These are phyloP conservation scores for Andricus curvator DNA, from an alignment of 2,888 invertebrate genomes.

Conservation along the genomic window DNA sequence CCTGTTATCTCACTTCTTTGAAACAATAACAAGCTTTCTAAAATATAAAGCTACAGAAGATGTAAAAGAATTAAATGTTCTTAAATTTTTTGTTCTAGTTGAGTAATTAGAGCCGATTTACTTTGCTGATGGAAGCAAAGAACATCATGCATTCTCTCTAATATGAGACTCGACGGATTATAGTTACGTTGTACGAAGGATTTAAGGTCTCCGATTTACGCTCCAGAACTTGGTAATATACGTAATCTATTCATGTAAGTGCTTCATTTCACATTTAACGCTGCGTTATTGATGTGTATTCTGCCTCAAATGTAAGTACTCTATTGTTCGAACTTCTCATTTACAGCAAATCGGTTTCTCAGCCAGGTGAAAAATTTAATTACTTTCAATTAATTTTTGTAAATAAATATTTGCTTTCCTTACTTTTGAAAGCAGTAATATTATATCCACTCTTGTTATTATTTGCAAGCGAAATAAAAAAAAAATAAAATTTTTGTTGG, in stretches of 20 bases:
- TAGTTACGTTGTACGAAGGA: not conserved
- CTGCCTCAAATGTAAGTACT: not conserved
- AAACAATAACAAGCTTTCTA: not conserved
- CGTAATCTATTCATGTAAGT: not conserved
- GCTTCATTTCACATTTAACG: not conserved
- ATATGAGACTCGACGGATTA: not conserved
- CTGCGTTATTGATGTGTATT: not conserved
- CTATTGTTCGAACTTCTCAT: not conserved
- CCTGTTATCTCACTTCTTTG: too few species aligned
- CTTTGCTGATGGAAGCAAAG: not conserved
- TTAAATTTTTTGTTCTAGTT: not conserved
- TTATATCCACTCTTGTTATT: too few species aligned
- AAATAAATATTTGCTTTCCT: too few species aligned
- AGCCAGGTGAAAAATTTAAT: not conserved
- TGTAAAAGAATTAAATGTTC: not conserved
- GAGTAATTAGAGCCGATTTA: not conserved
- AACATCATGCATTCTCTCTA: not conserved
- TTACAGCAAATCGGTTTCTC: not conserved
- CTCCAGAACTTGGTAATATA: not conserved
- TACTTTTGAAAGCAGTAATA: too few species aligned
- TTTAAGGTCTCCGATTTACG: not conserved
- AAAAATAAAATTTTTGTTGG: not conserved
- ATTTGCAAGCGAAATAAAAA: not conserved
- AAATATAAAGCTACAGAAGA: not conserved
- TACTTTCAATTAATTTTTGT: not conserved